A percentile compares a stretch with the other conserved stretches of the same genome.
phyloP scores from a whole-genome alignment of 2,113 vertebrate genomes.

The Larimichthys polyactis region DNA sequence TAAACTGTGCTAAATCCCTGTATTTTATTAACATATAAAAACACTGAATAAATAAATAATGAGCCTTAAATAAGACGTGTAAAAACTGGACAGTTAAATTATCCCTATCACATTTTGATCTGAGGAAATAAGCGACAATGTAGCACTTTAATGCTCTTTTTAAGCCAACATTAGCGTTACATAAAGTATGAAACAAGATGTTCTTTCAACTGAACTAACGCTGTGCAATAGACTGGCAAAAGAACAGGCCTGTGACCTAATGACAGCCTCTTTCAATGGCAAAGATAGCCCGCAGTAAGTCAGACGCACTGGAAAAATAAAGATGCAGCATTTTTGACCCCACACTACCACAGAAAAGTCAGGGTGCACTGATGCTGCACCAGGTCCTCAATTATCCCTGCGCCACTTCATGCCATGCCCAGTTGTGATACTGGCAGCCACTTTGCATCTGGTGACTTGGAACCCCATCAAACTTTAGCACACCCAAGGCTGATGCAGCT shows the following conservation, averaged over 20 bases:
- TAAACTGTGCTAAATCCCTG: not conserved
- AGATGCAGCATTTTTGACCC: conserved; percentile 21
- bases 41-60: not conserved
- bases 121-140: not conserved
- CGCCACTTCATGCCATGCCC: conserved; percentile 4
- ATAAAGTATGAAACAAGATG: not conserved
- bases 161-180: conserved; percentile 16
- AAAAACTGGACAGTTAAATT: not conserved
- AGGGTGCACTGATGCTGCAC: conserved; percentile 31
- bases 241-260: not conserved
- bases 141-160: conserved; percentile 3
- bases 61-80: not conserved
- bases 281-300: not conserved
- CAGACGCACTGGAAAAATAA: not conserved
- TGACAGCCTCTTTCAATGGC: conserved; percentile 6
- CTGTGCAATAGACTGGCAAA: not conserved
- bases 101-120: not conserved
- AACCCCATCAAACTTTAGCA: conserved; percentile 7
- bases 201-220: not conserved
- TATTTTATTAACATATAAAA: conserved; percentile 20
- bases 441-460: conserved; percentile 33
- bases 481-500: not conserved
- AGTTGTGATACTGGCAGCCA: conserved; percentile 23
- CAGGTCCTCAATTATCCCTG: conserved; percentile 34
- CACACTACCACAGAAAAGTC: not conserved